A percentile compares a stretch with the other conserved stretches of the same genome.
Evolutionary conservation across 2,797 vertebrate species (phyloP).

Genomic region (Enteromius argenteus): DNA sequence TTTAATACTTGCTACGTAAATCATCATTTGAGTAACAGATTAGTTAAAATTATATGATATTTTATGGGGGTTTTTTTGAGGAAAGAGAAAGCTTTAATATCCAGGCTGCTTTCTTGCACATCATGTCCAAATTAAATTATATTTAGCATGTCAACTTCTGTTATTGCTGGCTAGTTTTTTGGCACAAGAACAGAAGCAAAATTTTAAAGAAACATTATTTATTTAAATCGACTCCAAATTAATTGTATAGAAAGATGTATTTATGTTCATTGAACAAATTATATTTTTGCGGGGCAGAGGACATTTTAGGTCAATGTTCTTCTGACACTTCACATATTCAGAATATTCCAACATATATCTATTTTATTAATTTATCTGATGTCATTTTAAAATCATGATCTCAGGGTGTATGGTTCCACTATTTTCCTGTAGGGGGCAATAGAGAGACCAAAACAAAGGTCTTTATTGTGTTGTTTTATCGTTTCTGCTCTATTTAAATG

Average conservation of each 20-base stretch:
- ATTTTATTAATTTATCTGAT: background rate
- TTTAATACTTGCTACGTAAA: background rate
- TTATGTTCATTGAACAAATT: background rate
- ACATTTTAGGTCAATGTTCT: background rate
- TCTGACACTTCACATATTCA: background rate
- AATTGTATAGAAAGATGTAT: background rate
- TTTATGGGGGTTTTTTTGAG: background rate
- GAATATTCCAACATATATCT: background rate
- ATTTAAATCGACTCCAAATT: background rate
- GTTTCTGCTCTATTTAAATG: background rate
- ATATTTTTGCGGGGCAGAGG: background rate
- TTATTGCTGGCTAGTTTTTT: background rate
- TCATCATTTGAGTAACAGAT: background rate
- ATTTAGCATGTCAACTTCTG: background rate
- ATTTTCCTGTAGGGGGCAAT: background rate
- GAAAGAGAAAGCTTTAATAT: background rate
- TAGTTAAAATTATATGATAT: background rate
- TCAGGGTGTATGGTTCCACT: background rate
- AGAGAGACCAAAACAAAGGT: background rate
- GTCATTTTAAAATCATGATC: background rate
- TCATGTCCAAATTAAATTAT: background rate
- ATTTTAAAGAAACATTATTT: background rate
- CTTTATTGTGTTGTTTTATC: background rate
- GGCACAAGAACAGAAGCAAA: background rate
- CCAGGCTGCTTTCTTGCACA: no score